Evolutionary conservation across 2,888 invertebrate genomes (phyloP).

Genomic region (Gandaritis pyraliata): DNA sequence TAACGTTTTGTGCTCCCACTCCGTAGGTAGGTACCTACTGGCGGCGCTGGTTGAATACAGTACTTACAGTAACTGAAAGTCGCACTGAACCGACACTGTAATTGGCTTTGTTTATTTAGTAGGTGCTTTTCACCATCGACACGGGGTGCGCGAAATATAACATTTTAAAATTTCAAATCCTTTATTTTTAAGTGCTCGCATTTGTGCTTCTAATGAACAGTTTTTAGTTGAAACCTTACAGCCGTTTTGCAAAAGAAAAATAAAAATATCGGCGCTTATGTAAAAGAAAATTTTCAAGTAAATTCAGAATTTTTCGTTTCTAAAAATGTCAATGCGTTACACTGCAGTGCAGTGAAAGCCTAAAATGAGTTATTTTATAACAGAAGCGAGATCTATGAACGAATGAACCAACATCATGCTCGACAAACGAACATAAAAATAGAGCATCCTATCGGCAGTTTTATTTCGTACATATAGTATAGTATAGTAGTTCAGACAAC

Average conservation of each 20-base stretch:
- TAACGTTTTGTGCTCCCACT: no score
- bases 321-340: slow-evolving; percentile 4
- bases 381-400: neutral
- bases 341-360: slow-evolving; percentile 1
- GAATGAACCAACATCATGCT: no score
- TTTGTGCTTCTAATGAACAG: slow-evolving; percentile 1
- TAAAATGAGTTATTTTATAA: slow-evolving; percentile 4
- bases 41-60: no score
- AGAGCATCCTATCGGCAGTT: no score
- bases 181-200: slow-evolving; percentile 11
- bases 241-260: neutral
- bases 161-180: slow-evolving; percentile 11
- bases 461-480: no score
- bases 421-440: no score
- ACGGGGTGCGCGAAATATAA: slow-evolving; percentile 15
- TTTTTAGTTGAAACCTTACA: slow-evolving; percentile 7
- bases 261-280: neutral
- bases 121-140: slow-evolving; percentile 7
- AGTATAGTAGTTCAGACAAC: no score
- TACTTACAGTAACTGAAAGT: no score
- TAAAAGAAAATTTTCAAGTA: slow-evolving; percentile 1
- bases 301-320: neutral
- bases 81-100: neutral
- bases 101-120: neutral
- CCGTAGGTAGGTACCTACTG: no score